phyloP scores from a whole-genome alignment of 2,113 vertebrate species.

The Acanthisitta chloris region DNA sequence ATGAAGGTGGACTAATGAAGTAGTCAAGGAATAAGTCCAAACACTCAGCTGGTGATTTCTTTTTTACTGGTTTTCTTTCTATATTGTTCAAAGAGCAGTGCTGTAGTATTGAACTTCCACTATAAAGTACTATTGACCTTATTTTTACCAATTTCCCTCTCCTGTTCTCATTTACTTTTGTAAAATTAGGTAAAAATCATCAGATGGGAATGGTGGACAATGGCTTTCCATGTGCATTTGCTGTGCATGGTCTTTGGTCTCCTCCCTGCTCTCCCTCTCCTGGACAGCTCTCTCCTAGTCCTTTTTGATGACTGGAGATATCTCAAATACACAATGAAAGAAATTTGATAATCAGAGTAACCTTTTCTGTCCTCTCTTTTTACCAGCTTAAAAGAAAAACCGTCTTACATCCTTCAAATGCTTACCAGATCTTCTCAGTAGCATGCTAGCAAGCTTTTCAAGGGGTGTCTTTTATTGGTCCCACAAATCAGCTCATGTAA shows the following conservation, averaged over 20 bases:
- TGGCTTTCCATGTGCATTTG: neutral
- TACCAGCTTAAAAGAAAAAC: neutral
- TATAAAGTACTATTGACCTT: neutral
- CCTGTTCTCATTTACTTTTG: neutral
- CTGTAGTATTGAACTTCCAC: neutral
- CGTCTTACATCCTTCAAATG: neutral
- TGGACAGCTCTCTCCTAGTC: neutral
- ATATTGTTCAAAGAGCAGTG: neutral
- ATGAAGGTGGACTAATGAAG: conserved; percentile 23
- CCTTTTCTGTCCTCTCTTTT: neutral
- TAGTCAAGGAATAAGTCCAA: conserved; percentile 27
- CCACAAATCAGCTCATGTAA: neutral
- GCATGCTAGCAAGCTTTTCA: rapidly evolving
- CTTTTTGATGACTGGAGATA: neutral
- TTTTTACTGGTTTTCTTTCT: conserved; percentile 3
- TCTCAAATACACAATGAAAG: neutral
- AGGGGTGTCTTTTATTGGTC: neutral
- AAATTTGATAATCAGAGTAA: neutral
- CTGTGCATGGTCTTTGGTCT: neutral
- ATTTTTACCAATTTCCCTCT: neutral
- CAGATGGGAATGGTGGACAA: neutral
- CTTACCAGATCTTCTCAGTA: neutral
- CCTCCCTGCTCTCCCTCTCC: neutral
- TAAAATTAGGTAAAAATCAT: neutral
- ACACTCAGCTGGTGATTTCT: conserved; percentile 11